A percentile compares a stretch with the other conserved stretches of the same genome.
phyloP scores from a whole-genome alignment of 2,113 vertebrate species.

The Vicugna pacos region DNA sequence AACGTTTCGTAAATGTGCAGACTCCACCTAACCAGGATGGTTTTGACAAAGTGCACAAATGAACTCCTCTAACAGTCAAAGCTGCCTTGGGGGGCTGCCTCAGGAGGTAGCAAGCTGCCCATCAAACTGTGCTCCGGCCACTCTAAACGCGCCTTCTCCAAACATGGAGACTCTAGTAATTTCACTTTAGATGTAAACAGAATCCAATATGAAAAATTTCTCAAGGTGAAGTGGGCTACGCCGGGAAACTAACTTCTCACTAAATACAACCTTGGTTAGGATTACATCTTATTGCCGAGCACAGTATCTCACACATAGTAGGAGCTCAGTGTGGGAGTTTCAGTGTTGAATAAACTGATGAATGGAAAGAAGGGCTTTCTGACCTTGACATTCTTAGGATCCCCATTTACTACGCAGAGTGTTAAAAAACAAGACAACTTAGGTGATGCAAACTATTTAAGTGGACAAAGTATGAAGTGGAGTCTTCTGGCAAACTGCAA shows the following conservation, averaged over 20 bases:
- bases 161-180: background rate
- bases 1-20: background rate
- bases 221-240: background rate
- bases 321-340: background rate
- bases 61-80: background rate
- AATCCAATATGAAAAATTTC: background rate
- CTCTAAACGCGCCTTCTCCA: background rate
- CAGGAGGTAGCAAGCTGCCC: background rate
- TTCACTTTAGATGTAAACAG: background rate
- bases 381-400: background rate
- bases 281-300: background rate
- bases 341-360: background rate
- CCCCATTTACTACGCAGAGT: background rate
- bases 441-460: background rate
- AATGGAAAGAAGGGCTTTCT: background rate
- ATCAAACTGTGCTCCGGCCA: background rate
- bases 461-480: background rate
- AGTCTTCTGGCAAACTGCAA: background rate
- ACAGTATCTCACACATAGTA: background rate
- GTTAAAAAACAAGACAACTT: background rate
- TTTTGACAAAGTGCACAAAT: background rate
- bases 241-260: background rate
- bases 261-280: background rate
- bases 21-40: background rate
- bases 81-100: background rate